Base-by-base conservation (phyloP, 53 echinoderm and acorn worm species). In the Crossaster papposus region DNA sequence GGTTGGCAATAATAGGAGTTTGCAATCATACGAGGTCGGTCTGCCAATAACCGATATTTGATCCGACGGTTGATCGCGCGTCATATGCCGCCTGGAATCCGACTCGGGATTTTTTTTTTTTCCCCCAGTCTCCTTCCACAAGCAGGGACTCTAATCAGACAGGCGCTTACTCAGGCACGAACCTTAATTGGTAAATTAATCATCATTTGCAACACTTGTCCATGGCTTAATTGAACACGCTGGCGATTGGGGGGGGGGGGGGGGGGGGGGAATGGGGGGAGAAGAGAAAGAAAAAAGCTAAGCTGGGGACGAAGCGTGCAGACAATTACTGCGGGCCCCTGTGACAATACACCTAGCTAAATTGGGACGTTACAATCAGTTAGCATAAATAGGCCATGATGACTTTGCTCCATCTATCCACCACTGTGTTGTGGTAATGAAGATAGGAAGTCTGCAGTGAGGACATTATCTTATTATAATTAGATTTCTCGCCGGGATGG, bases 201-300 rank as follows among this genome's bases (percentile, higher is more conserved):
- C 87, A 87, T 87, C 87, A 87, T 87, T 87, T 87, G 87, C 87
- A 87, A 87, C 87, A 87, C 87, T 87, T 87, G 87, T 87, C 87
- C 87, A 24, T 4, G 10, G 77, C 76, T 87, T 87, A 87, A 87
- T 87, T 87, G 87, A 87, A 87, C 87, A 87, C 87, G 76, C 87
- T 76, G 63, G 87, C 77, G 22, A 3, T 55, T 36, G 58, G 53
- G 58, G 72, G 84, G 38, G n/a, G 15, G 34, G 58, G 2, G 31
- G 23, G 29, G 13, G 13, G 32, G 29, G 23, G 13, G 44, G n/a
- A n/a, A n/a, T n/a, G 23, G 29, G 13, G 13, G 32, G 29, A 23
- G 13, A 9, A 44, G 0, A 44, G 44, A 44, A 0, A 44, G 44
- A 44, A 44, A 44, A 9, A 44, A 44, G 44, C 6, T 5, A 44